These are phyloP conservation scores for Brachionus sp. DNA, from an alignment of 1,140 invertebrate species.

Conservation along the genomic window DNA sequence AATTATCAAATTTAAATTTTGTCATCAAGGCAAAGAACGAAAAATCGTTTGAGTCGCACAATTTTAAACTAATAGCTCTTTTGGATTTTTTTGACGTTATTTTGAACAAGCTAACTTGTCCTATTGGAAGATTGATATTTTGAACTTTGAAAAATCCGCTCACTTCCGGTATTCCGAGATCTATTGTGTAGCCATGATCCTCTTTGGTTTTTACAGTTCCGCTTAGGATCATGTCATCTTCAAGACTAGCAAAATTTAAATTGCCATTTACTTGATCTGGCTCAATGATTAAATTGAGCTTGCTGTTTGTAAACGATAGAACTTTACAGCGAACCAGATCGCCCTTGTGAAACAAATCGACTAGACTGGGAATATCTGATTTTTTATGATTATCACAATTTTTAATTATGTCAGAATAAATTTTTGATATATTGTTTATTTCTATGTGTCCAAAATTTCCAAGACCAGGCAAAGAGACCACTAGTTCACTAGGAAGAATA, in stretches of 20 bases:
- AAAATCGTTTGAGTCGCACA: slow-evolving; percentile 2
- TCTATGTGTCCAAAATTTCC: slow-evolving; percentile 24
- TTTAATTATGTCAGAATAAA: slow-evolving; percentile 22
- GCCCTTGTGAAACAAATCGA: slow-evolving; percentile 35
- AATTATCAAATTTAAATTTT: slow-evolving; percentile 12
- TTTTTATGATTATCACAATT: background rate
- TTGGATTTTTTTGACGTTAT: background rate
- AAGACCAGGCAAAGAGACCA: slow-evolving; percentile 37
- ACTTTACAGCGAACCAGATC: slow-evolving; percentile 42
- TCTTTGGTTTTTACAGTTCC: slow-evolving; percentile 34
- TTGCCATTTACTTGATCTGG: slow-evolving; percentile 17
- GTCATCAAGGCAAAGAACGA: slow-evolving; percentile 16
- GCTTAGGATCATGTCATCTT: slow-evolving; percentile 28
- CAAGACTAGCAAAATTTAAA: background rate
- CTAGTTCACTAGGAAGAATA: slow-evolving; percentile 7
- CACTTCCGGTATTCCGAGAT: background rate
- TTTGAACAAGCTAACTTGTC: slow-evolving; percentile 34
- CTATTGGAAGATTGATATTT: slow-evolving; percentile 16
- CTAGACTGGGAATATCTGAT: background rate
- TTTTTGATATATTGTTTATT: slow-evolving; percentile 34
- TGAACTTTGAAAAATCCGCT: slow-evolving; percentile 11
- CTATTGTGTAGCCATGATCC: slow-evolving; percentile 37
- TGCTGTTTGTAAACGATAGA: background rate
- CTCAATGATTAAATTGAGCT: slow-evolving; percentile 22
- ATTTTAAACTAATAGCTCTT: slow-evolving; percentile 22